These are phyloP conservation scores for Poeciliopsis gracilis DNA, from an alignment of 2,797 vertebrate genomes.

Conservation along the genomic window DNA sequence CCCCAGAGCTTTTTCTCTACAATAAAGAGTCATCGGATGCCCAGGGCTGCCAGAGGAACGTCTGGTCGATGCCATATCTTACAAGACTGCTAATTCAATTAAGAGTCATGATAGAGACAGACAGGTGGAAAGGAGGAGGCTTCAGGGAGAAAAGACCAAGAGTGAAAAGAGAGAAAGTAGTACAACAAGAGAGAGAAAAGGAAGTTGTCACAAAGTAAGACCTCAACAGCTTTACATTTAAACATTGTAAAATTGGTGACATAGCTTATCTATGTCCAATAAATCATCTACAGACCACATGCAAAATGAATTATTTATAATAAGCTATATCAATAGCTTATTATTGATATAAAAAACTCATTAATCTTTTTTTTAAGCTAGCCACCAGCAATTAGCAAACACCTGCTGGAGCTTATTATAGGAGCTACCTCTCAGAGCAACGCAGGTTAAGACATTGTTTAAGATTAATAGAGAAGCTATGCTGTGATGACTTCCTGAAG, in stretches of 20 bases:
- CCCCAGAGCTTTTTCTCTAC: constrained; percentile 52
- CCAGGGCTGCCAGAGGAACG: constrained; percentile 48
- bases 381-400: no score
- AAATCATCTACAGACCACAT: neutral
- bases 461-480: no score
- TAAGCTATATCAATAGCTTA: neutral
- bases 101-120: constrained; percentile 41
- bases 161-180: neutral
- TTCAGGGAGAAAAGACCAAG: neutral
- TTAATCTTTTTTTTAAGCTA: neutral
- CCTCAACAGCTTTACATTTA: neutral
- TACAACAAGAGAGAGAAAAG: neutral
- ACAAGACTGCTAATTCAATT: constrained; percentile 69
- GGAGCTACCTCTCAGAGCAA: no score
- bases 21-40: constrained; percentile 60
- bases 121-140: constrained; percentile 8
- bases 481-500: no score
- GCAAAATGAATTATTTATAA: neutral
- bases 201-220: neutral
- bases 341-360: neutral
- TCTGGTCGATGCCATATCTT: constrained; percentile 55
- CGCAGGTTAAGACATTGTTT: no score
- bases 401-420: no score
- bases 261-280: neutral
- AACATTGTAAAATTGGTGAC: neutral